phyloP scores from a whole-genome alignment of 2,113 vertebrate genomes.

The Mus musculus region GRCm39 chr14:114727501-114728000 shows the following conservation, averaged over 20 bases:
- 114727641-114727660: neutral
- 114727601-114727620: rapidly evolving
- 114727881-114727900: neutral
- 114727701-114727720: neutral
- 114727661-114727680: neutral
- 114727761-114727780: neutral
- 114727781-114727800: neutral
- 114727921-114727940: neutral
- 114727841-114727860: neutral
- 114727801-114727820: neutral
- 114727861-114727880: neutral
- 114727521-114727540: neutral
- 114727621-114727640: neutral
- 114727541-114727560: neutral
- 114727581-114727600: neutral
- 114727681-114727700: neutral
- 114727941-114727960: too few relatives aligned
- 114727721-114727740: neutral
- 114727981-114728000: too few relatives aligned
- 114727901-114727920: too few relatives aligned
- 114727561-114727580: neutral
- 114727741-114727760: neutral
- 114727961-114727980: neutral
- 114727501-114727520: neutral
- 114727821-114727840: neutral